Evolutionary conservation across 2,888 invertebrate genomes (phyloP).

Genomic region (Bibio marci): DNA sequence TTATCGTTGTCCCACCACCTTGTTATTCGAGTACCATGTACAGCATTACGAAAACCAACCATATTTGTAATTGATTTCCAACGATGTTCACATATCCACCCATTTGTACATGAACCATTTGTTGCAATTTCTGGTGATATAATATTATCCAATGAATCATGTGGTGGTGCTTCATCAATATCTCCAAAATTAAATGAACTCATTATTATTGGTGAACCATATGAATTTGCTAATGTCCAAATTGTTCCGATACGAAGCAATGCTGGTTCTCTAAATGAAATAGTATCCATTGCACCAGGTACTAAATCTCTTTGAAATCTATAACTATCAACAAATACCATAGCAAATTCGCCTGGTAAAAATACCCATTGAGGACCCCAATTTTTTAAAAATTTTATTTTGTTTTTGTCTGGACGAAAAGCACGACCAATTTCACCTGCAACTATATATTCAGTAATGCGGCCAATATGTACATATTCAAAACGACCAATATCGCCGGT

Average conservation of each 20-base stretch:
- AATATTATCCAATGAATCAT: conserved; percentile 30
- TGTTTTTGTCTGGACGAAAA: conserved; percentile 40
- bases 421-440: conserved; percentile 31
- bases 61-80: conserved; percentile 58
- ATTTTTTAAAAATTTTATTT: conserved; percentile 42
- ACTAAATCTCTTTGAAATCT: conserved; percentile 72
- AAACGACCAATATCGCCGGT: background rate
- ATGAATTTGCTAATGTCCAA: conserved; percentile 75
- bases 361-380: conserved; percentile 53
- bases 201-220: conserved; percentile 65
- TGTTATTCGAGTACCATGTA: conserved; percentile 32
- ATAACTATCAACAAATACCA: conserved; percentile 80
- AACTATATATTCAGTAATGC: conserved; percentile 56
- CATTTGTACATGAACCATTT: conserved; percentile 14
- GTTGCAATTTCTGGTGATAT: conserved; percentile 37
- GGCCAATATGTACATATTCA: conserved; percentile 32
- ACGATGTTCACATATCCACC: conserved; percentile 58
- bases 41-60: conserved; percentile 51
- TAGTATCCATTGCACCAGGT: conserved; percentile 37
- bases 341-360: conserved; percentile 37
- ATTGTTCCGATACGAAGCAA: conserved; percentile 65
- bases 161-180: conserved; percentile 40
- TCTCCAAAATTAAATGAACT: conserved; percentile 59
- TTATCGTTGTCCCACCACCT: conserved; percentile 60
- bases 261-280: conserved; percentile 49